phyloP scores from a whole-genome alignment of 2,113 vertebrate species.

The Pholis gunnellus region DNA sequence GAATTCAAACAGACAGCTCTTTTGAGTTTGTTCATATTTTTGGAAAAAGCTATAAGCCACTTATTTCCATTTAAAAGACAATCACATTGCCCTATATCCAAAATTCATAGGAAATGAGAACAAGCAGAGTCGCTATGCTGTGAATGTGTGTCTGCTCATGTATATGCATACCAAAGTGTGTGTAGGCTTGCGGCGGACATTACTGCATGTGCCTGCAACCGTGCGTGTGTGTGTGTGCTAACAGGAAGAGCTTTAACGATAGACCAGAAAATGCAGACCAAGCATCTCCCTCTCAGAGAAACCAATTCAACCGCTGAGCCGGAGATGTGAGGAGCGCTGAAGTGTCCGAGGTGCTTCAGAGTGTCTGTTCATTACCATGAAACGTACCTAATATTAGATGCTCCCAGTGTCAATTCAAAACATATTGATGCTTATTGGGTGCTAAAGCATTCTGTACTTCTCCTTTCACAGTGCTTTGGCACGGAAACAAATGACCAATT shows the following conservation, averaged over 20 bases:
- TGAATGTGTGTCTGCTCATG: not conserved
- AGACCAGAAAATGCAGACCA: slow-evolving; percentile 60
- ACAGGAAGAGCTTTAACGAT: slow-evolving; percentile 65
- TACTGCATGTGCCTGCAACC: not conserved
- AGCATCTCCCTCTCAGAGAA: slow-evolving; percentile 64
- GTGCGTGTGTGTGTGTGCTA: not conserved
- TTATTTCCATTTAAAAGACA: slow-evolving; percentile 32
- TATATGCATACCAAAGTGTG: slow-evolving; percentile 1
- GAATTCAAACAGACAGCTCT: not conserved
- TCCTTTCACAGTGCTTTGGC: slow-evolving; percentile 63
- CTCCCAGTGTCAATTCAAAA: slow-evolving; percentile 62
- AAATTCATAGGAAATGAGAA: not conserved
- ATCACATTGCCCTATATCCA: not conserved
- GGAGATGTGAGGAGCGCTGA: slow-evolving; percentile 25
- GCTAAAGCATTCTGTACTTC: slow-evolving; percentile 65
- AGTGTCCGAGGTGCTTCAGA: slow-evolving; percentile 36
- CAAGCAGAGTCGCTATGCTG: not conserved
- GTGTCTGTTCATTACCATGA: slow-evolving; percentile 51
- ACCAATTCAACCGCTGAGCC: slow-evolving; percentile 52
- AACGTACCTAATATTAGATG: slow-evolving; percentile 43
- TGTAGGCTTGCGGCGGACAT: not conserved
- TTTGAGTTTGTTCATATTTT: slow-evolving; percentile 21
- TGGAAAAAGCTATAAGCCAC: not conserved
- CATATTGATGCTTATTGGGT: slow-evolving; percentile 66
- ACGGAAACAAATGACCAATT: slow-evolving; percentile 77